Evolutionary conservation across 2,888 invertebrate genomes (phyloP).

Genomic region (Papilio protenor): DNA sequence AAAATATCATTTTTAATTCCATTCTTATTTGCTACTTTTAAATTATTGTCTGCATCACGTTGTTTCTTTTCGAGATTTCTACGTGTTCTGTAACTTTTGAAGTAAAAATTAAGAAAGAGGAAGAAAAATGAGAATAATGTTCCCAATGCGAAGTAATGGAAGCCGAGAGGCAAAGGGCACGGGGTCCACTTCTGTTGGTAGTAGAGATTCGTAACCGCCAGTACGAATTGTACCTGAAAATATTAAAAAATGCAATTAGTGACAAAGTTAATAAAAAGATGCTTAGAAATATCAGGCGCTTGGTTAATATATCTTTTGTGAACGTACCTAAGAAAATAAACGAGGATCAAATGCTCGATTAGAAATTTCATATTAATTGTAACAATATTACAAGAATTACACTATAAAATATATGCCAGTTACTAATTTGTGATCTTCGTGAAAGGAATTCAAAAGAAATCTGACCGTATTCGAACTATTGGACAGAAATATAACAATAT

Average conservation of each 20-base stretch:
- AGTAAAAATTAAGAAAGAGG: slow-evolving; percentile 87
- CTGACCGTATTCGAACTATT: background rate
- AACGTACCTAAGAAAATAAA: too few species aligned
- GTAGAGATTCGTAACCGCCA: slow-evolving; percentile 69
- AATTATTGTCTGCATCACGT: background rate
- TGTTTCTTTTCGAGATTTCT: slow-evolving; percentile 8
- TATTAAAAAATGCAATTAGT: too few species aligned
- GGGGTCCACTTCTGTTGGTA: slow-evolving; percentile 75
- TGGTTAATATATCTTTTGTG: background rate
- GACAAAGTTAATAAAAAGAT: background rate
- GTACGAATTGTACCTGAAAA: slow-evolving; percentile 75
- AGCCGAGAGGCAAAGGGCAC: slow-evolving; percentile 76
- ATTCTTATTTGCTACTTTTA: background rate
- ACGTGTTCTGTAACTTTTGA: slow-evolving; percentile 61
- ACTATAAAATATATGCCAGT: too few species aligned
- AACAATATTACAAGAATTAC: too few species aligned
- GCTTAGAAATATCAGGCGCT: background rate
- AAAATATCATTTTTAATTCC: background rate
- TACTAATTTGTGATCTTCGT: background rate
- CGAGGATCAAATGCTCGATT: too few species aligned
- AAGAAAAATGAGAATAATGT: slow-evolving; percentile 85
- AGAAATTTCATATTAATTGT: too few species aligned
- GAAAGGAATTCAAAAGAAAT: background rate
- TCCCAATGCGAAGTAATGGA: slow-evolving; percentile 83
- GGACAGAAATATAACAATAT: background rate